Evolutionary conservation across 2,797 vertebrate genomes (phyloP), one percentile per base, ranked within the genome.

Genomic region (Crypturellus tataupa): DNA sequence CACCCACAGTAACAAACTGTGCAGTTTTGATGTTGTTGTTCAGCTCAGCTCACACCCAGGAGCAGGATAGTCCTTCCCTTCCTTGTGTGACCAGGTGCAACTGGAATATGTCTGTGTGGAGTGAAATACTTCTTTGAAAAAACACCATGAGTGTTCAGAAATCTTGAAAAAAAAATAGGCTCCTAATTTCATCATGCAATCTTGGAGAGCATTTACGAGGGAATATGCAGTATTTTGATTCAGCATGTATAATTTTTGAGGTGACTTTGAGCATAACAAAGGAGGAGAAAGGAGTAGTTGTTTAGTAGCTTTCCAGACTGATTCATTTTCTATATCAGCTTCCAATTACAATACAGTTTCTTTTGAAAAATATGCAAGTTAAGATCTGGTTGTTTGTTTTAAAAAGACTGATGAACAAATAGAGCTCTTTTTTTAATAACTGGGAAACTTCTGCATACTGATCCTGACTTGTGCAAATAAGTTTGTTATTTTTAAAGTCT

Each of bases 371-470:
- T 7, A 23, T 11, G 9, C 49, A 37, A 9, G 2, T 71, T 90
- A n/a, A 27, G 7, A 39, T 64, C 42, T 82, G 42, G 7, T 79
- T 93, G 46, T 40, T 86, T 73, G 24, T 87, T 95, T 94, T 87
- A 76, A 88, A 42, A 17, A 80, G 80, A 49, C 11, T 69, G 77
- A 60, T 82, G 75, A 94, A 78, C 56, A 80, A 94, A 73, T 15
- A 44, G 80, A 53, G 64, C 35, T 89, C 44, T 78, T 42, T 40
- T 92, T 64, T 49, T 39, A 75, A 80, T 59, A 82, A 71, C 56
- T 33, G 64, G 64, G 79, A 70, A 39, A 35, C 5, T 23, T 78
- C 71, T 86, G 56, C 56, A 53, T 10, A 71, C 75, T 65, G 49
- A 62, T 78, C 69, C 81, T 62, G 69, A 90, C 35, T 55, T 90